Conservation (phyloP, 2,113 vertebrate genomes). For the Ahaetulla prasina region DNA sequence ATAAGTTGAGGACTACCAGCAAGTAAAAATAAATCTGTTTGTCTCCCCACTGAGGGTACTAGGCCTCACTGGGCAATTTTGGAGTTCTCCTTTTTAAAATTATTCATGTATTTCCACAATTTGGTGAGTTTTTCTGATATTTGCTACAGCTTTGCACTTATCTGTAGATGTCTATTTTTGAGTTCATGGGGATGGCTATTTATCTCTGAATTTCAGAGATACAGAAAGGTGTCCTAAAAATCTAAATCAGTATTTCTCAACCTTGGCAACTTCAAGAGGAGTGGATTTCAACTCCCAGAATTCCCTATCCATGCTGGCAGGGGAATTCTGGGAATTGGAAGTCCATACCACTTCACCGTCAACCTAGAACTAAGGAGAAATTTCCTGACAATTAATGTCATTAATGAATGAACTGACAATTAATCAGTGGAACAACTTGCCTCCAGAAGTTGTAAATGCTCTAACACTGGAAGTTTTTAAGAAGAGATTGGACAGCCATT, state of each 20-base stretch:
- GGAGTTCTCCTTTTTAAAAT: background rate
- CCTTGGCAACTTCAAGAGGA: background rate
- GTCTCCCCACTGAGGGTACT: background rate
- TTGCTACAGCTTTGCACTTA: background rate
- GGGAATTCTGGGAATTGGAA: background rate
- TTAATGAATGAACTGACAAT: too few species aligned
- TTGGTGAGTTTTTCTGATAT: background rate
- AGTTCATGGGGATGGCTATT: background rate
- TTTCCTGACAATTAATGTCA: too few species aligned
- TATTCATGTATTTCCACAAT: background rate
- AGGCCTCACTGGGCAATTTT: background rate
- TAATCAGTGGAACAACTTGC: too few species aligned
- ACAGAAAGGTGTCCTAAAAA: conserved; percentile 27
- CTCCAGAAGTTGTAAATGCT: too few species aligned
- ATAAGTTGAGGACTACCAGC: background rate
- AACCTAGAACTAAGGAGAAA: too few species aligned
- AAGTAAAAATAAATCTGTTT: background rate
- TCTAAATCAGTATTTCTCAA: background rate
- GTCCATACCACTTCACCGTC: background rate
- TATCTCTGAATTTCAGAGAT: background rate
- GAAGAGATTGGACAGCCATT: too few species aligned
- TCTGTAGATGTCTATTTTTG: background rate
- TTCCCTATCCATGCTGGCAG: background rate
- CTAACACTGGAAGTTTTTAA: too few species aligned
- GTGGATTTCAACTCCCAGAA: background rate